These are phyloP conservation scores for Tinea trinotella DNA, from an alignment of 2,888 invertebrate genomes.

Conservation along the genomic window DNA sequence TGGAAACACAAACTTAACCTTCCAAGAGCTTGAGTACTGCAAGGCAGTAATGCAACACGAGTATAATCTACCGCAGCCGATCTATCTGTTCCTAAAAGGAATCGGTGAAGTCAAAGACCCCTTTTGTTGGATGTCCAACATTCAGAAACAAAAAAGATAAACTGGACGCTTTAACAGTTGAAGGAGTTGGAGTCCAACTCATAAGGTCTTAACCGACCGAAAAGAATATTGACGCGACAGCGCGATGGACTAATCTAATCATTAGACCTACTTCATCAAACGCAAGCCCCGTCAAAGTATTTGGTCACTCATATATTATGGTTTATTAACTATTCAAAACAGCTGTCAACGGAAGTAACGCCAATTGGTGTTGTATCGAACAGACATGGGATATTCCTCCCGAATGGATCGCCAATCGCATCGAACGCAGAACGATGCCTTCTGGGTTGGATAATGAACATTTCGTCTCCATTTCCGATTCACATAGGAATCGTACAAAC, in stretches of 20 bases:
- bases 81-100: slow-evolving; percentile 26
- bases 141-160: slow-evolving; percentile 22
- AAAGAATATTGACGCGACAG: background rate
- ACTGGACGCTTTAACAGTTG: slow-evolving; percentile 21
- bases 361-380: slow-evolving; percentile 8
- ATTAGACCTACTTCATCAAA: slow-evolving; percentile 13
- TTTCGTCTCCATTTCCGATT: slow-evolving; percentile 13
- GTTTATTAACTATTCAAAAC: slow-evolving; percentile 5
- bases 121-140: slow-evolving; percentile 21
- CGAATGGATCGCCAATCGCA: background rate
- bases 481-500: slow-evolving; percentile 1
- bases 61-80: slow-evolving; percentile 31
- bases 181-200: slow-evolving; percentile 19
- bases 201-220: background rate
- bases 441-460: background rate
- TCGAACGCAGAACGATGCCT: background rate
- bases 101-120: slow-evolving; percentile 25
- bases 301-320: slow-evolving; percentile 17
- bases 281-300: slow-evolving; percentile 4
- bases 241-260: background rate
- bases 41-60: slow-evolving; percentile 27
- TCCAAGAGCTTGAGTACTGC: slow-evolving; percentile 27
- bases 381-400: background rate
- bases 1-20: slow-evolving; percentile 26
- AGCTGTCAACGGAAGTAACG: background rate